Percentiles rank a stretch among this genome's conserved stretches.
phyloP scores from a whole-genome alignment of 2,797 vertebrate species.

The Anguilla pacifica region DNA sequence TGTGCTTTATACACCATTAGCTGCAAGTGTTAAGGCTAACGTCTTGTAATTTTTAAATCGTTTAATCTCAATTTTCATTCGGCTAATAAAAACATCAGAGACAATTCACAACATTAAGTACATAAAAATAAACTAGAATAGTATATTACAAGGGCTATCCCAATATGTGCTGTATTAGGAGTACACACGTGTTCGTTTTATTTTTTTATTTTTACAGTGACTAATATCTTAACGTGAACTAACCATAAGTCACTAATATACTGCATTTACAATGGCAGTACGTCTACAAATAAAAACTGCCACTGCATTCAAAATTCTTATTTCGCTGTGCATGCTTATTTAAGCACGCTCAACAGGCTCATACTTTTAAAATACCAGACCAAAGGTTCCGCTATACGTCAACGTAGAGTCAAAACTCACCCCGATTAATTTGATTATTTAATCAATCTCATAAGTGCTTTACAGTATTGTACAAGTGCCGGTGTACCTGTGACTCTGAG shows the following conservation, averaged over 20 bases:
- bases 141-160: slow-evolving; percentile 4
- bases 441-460: slow-evolving; percentile 12
- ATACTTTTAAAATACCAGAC: not conserved
- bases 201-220: slow-evolving; percentile 5
- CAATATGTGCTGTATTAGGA: not conserved
- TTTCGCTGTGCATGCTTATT: not conserved
- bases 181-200: not conserved
- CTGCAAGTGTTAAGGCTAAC: slow-evolving; percentile 26
- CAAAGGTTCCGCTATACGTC: not conserved
- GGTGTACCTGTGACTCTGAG: slow-evolving; percentile 6
- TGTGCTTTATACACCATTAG: slow-evolving; percentile 37
- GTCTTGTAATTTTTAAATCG: not conserved
- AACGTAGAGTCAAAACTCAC: not conserved
- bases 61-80: not conserved
- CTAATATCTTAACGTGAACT: not conserved
- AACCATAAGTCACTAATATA: slow-evolving; percentile 6
- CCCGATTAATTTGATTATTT: not conserved
- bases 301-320: not conserved
- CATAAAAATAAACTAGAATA: not conserved
- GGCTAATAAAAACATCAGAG: slow-evolving; percentile 17
- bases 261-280: slow-evolving; percentile 30
- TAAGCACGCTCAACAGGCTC: not conserved
- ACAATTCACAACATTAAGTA: slow-evolving; percentile 1
- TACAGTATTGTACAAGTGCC: not conserved
- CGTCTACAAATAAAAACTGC: not conserved